Base-by-base conservation (phyloP, 2,888 invertebrate species). In the Prosapia bicincta region DNA sequence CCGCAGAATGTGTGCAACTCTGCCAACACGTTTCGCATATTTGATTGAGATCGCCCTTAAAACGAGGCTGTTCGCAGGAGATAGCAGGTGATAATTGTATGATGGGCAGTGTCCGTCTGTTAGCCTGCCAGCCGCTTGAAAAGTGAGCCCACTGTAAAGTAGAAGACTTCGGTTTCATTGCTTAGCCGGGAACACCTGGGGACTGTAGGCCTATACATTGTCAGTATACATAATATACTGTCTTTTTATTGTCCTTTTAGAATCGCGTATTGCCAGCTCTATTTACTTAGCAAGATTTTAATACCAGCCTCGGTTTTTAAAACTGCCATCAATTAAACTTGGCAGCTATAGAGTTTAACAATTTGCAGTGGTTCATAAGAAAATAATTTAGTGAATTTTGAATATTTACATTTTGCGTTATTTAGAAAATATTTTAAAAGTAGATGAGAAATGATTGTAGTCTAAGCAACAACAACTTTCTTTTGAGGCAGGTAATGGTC, bases 61-160 rank as follows among this genome's bases (percentile, higher is more conserved):
- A 54, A 54, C 54, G 20, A 54, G 20, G 54, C 54, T 54, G 54
- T 54, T 54, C 54, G 2, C 20, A 54, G 54, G 54, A 20, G 54
- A 54, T 54, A 54, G 54, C 54, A 54, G 54, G 54, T 54, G 54
- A 54, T 54, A 54, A 54, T 54, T 54, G 54, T 54, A 54, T 54
- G 20, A 5, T 20, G 54, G 13, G 38, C 38, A 38, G 10, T 15
- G 38, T 13, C 13, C 38, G 38, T 38, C 38, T 38, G 38, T 38
- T 13, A 54, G n/a, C 20, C 54, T 54, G 54, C 54, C 54, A 54
- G 20, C 54, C 54, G 54, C 54, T 13, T 54, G 54, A 54, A 54
- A 54, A 54, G 54, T 54, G 54, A 54, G 54, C 54, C 54, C n/a
- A 54, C 54, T 20, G 54, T 54, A 54, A 54, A 54, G 54, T 20